Evolutionary conservation across 23 tunicate species (phyloP).

Genomic region (Diplosoma virens): DNA sequence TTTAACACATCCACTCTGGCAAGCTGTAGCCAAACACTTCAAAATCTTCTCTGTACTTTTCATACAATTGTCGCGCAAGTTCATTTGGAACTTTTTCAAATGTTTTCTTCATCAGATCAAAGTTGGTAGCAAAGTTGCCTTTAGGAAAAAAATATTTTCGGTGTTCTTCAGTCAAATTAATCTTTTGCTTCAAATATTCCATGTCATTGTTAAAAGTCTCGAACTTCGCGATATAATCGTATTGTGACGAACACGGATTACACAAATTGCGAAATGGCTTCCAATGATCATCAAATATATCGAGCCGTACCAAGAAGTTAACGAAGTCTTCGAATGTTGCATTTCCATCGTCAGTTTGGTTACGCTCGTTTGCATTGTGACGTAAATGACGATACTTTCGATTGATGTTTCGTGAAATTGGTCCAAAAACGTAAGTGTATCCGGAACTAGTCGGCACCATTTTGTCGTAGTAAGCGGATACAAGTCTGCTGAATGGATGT

Average conservation of each 20-base stretch:
- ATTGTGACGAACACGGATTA: background rate
- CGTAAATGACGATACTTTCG: background rate
- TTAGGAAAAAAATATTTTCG: constrained; percentile 18
- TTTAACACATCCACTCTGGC: no score
- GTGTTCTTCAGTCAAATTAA: background rate
- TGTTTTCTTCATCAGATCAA: background rate
- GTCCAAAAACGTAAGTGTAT: background rate
- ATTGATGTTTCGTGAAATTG: constrained; percentile 12
- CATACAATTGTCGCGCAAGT: background rate
- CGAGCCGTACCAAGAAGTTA: background rate
- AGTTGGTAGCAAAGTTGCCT: background rate
- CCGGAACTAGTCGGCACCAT: background rate
- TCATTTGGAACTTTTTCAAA: constrained; percentile 9
- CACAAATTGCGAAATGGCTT: background rate
- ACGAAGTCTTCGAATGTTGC: constrained; percentile 34
- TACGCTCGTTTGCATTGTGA: background rate
- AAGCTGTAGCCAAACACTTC: no score
- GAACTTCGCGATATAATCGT: constrained; percentile 21
- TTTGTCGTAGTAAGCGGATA: constrained; percentile 7
- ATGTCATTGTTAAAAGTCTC: constrained; percentile 11
- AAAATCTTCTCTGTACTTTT: constrained; percentile 15
- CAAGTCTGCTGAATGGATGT: background rate
- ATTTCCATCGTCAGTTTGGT: background rate
- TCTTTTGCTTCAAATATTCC: no score
- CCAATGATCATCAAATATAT: constrained; percentile 21